These are phyloP conservation scores for Oscheius sp. DNA, from an alignment of 2,888 invertebrate species.

Conservation along the genomic window DNA sequence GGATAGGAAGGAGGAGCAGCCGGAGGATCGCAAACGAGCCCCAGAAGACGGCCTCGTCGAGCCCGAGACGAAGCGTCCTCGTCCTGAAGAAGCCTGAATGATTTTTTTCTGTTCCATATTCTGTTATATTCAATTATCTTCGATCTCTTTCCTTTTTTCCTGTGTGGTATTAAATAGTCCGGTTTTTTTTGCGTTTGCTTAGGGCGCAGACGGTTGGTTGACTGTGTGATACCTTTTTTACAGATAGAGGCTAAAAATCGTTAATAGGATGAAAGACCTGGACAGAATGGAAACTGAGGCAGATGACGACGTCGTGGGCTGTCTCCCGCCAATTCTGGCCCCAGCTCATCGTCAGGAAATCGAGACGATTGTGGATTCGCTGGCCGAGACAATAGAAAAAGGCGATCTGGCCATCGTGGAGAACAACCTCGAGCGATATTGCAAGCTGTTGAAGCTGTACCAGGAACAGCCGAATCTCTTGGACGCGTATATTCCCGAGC, in stretches of 20 bases:
- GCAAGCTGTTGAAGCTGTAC: constrained; percentile 56
- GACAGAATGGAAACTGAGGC: neutral
- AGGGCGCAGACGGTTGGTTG: neutral
- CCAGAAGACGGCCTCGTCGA: neutral
- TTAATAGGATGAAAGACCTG: neutral
- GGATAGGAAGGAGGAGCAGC: neutral
- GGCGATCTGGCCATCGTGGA: constrained; percentile 17
- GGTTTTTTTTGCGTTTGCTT: neutral
- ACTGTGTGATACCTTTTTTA: neutral
- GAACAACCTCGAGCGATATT: constrained; percentile 48
- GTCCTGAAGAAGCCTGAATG: neutral
- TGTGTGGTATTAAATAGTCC: constrained; percentile 13
- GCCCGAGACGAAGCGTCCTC: constrained; percentile 8
- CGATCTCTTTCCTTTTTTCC: constrained; percentile 3
- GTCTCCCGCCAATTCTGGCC: constrained; percentile 47
- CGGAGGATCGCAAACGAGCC: constrained; percentile 10
- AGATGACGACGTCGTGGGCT: constrained; percentile 48
- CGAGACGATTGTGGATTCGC: constrained; percentile 26
- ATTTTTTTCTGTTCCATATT: constrained; percentile 6
- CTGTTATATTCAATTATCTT: constrained; percentile 2
- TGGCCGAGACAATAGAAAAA: constrained; percentile 8
- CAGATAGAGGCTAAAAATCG: neutral
- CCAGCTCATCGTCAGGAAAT: constrained; percentile 46
- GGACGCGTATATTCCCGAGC: constrained; percentile 58
- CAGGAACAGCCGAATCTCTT: constrained; percentile 66